These are phyloP conservation scores for Anaspis maculata DNA, from an alignment of 2,888 invertebrate species.

Conservation along the genomic window DNA sequence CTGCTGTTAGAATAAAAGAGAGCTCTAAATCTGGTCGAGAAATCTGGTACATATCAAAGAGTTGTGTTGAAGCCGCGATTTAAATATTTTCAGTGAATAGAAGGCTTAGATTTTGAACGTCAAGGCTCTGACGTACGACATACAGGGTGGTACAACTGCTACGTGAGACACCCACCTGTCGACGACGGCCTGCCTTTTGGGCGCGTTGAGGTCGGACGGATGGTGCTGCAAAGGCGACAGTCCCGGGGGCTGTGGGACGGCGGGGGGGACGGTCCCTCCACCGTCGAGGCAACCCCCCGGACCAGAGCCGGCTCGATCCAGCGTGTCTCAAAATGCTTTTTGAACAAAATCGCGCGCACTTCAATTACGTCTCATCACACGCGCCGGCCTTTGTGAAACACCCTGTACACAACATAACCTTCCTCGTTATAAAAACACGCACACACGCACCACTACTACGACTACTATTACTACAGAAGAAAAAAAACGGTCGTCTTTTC, in stretches of 20 bases:
- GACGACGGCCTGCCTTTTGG: conserved; percentile 77
- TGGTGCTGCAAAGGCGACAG: conserved; percentile 54
- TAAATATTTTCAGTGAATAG: too few relatives aligned
- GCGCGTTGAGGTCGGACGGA: conserved; percentile 65
- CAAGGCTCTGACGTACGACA: too few relatives aligned
- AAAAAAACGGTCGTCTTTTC: too few relatives aligned
- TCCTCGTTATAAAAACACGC: conserved; percentile 30
- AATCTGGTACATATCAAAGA: too few relatives aligned
- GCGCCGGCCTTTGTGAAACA: not conserved
- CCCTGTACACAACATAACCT: conserved; percentile 29
- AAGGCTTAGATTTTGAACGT: too few relatives aligned
- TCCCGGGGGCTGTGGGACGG: conserved; percentile 54
- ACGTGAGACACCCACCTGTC: conserved; percentile 62
- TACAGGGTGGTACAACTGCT: too few relatives aligned
- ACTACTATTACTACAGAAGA: too few relatives aligned
- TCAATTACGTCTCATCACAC: not conserved
- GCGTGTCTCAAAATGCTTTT: too few relatives aligned
- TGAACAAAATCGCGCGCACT: too few relatives aligned
- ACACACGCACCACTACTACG: conserved; percentile 5
- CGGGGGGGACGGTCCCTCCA: conserved; percentile 61
- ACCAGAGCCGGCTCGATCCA: conserved; percentile 45
- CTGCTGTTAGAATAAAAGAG: too few relatives aligned
- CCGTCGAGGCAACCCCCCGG: conserved; percentile 73
- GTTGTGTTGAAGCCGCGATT: too few relatives aligned
- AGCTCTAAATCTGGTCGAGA: too few relatives aligned